Conservation (phyloP, 1,140 invertebrate species). For the Lordiphosa clarofinis region DNA sequence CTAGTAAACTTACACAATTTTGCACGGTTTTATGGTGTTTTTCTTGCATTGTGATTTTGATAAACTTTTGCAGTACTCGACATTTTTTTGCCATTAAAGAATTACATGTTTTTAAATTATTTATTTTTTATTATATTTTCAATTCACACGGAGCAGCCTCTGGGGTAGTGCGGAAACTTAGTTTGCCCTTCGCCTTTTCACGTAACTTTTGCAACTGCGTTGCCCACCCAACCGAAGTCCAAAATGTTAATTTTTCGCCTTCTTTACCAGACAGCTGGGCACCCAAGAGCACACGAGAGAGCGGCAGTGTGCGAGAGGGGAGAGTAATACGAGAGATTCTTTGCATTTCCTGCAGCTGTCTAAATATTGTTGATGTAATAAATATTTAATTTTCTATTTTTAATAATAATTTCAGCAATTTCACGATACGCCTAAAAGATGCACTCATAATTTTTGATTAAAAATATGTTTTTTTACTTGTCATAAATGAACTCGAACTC, state of each 20-base stretch:
- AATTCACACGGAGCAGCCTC: slow-evolving; percentile 2
- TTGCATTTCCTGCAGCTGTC: too few relatives aligned
- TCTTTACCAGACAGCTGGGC: slow-evolving; percentile 63
- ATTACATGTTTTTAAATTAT: too few relatives aligned
- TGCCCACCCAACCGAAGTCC: slow-evolving; percentile 16
- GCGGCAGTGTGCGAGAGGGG: slow-evolving; percentile 8
- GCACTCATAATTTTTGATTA: too few relatives aligned
- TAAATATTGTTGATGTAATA: too few relatives aligned
- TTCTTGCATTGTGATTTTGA: slow-evolving; percentile 7
- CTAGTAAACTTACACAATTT: slow-evolving; percentile 12
- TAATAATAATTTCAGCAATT: too few relatives aligned
- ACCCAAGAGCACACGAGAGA: slow-evolving; percentile 39
- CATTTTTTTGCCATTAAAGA: too few relatives aligned
- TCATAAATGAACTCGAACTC: neutral
- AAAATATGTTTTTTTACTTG: neutral
- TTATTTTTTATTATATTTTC: slow-evolving; percentile 3
- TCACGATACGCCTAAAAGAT: too few relatives aligned
- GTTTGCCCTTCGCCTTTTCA: slow-evolving; percentile 67
- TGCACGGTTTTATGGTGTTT: slow-evolving; percentile 1
- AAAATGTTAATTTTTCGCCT: slow-evolving; percentile 38
- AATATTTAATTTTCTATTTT: too few relatives aligned
- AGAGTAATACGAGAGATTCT: slow-evolving; percentile 5
- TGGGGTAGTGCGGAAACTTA: slow-evolving; percentile 14
- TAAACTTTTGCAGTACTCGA: too few relatives aligned
- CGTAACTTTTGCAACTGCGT: slow-evolving; percentile 75